Evolutionary conservation across 2,888 invertebrate genomes (phyloP), one percentile per base, ranked within the genome.

Genomic region (Sinopyrophorus schimmeli): DNA sequence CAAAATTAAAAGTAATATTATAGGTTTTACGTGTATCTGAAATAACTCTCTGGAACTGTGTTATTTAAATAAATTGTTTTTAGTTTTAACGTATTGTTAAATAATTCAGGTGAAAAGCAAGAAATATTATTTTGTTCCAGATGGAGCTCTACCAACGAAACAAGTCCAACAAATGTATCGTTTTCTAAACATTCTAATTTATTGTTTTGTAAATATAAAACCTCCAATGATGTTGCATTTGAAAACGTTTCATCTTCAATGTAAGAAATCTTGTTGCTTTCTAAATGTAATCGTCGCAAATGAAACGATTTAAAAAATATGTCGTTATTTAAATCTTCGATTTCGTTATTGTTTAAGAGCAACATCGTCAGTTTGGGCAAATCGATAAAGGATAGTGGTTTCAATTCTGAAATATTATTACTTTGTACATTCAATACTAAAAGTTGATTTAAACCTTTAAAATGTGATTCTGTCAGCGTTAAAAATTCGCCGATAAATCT

Each of bases 161-260:
- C 7, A 16, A 35, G n/a, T 12, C 23, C 23, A 7, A n/a, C 1
- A 35, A 23, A 23, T 1, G 35, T 35, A 15, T 14, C 10, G n/a
- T 35, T 35, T 4, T n/a, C n/a, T 1, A 35, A 14, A 9, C 39
- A 50, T 3, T 38, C 17, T 10, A 50, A 21, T 10, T 15, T 23
- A 14, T 50, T 50, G 12, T 40, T 32, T 31, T 50, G 34, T 5
- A 50, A 18, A 40, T 32, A 44, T 15, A 50, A 12, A 20, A 39
- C 30, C 17, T 50, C 38, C n/a, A 50, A 7, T 1, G 27, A 26
- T 5, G 10, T 2, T 1, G 40, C 14, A 6, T 23, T 34, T 10
- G 10, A 9, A 6, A 50, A 44, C 2, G 27, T 10, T 2, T 32
- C 39, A 10, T 9, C 11, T 9, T 27, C 28, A n/a, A 50, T 5